Evolutionary conservation across 2,113 vertebrate species (phyloP).

Genomic region (Rynchops niger): DNA sequence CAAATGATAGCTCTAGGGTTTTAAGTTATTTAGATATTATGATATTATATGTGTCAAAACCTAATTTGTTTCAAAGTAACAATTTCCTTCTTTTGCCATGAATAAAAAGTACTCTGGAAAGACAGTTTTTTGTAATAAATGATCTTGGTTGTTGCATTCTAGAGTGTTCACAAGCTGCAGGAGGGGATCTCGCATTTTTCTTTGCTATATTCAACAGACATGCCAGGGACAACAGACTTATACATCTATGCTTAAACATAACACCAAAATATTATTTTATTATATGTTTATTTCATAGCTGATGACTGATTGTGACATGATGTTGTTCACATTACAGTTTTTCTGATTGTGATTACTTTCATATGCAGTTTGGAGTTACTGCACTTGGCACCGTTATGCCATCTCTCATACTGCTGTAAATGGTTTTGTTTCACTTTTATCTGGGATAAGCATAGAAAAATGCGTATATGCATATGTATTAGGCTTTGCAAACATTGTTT

Average conservation of each 20-base stretch:
- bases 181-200: neutral
- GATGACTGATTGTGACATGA: neutral
- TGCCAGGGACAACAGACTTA: neutral
- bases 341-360: neutral
- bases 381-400: neutral
- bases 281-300: neutral
- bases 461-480: neutral
- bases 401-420: neutral
- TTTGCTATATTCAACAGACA: neutral
- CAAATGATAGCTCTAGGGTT: neutral
- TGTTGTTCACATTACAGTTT: neutral
- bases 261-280: neutral
- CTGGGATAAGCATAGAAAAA: neutral
- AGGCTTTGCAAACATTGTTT: neutral
- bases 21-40: neutral
- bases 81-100: neutral
- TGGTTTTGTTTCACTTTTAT: neutral
- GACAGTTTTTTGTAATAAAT: neutral
- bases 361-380: neutral
- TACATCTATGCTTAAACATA: neutral
- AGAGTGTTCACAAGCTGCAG: neutral
- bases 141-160: neutral
- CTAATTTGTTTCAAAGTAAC: neutral
- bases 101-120: neutral
- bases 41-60: neutral